A percentile compares a stretch with the other conserved stretches of the same genome.
These are phyloP conservation scores for Gastrophryne carolinensis DNA, from an alignment of 2,797 vertebrate genomes.

Conservation along the genomic window DNA sequence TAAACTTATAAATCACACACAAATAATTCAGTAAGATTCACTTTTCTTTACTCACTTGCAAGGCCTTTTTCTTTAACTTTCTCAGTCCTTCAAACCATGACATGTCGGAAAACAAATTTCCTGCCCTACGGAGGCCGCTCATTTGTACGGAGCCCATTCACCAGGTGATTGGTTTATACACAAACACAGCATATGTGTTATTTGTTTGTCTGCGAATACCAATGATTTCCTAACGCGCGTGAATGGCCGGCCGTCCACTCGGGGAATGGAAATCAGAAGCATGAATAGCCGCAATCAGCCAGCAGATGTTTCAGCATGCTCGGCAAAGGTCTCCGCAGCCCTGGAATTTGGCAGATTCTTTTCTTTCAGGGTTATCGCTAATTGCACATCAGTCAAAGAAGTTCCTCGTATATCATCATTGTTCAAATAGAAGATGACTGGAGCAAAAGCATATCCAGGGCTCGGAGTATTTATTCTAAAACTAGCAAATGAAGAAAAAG, in stretches of 20 bases:
- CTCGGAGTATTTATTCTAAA: too few species aligned
- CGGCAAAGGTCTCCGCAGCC: not conserved
- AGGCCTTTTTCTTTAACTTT: too few species aligned
- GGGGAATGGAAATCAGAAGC: not conserved
- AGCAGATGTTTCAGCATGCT: slow-evolving; percentile 2
- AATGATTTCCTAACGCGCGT: not conserved
- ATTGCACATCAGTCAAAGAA: not conserved
- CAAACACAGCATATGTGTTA: not conserved
- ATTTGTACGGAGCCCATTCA: too few species aligned
- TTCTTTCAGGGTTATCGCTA: not conserved
- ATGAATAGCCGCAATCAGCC: not conserved
- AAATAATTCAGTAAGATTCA: too few species aligned
- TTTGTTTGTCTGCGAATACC: not conserved
- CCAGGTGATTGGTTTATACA: not conserved
- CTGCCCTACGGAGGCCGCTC: too few species aligned
- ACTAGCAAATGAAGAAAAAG: too few species aligned
- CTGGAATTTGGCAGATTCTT: not conserved
- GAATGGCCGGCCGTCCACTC: not conserved
- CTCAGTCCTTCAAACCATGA: too few species aligned
- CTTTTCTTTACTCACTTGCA: too few species aligned
- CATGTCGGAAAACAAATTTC: too few species aligned
- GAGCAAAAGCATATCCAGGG: not conserved
- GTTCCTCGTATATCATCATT: not conserved
- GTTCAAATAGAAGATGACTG: not conserved
- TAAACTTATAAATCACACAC: too few species aligned